A percentile compares a stretch with the other conserved stretches of the same genome.
These are phyloP conservation scores for Belgica antarctica DNA, from an alignment of 2,888 invertebrate species.

Conservation along the genomic window DNA sequence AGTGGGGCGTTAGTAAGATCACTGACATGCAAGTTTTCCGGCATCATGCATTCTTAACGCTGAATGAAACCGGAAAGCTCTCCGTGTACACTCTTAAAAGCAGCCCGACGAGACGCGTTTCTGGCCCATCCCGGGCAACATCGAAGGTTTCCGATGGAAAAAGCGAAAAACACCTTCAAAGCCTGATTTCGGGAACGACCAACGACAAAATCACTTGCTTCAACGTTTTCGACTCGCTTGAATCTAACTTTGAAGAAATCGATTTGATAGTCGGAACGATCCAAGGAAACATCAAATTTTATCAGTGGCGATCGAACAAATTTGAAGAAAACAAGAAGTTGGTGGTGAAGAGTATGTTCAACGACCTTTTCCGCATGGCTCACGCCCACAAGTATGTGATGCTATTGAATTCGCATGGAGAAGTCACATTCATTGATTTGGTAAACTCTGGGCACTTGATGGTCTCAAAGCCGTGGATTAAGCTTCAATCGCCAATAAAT, in stretches of 20 bases:
- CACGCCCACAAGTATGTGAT: conserved; percentile 25
- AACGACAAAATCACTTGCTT: conserved; percentile 34
- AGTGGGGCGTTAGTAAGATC: conserved; percentile 45
- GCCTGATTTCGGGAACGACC: not conserved
- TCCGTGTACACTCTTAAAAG: conserved; percentile 11
- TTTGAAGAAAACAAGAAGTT: conserved; percentile 20
- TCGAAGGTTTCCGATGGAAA: not conserved
- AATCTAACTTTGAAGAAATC: not conserved
- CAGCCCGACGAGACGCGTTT: not conserved
- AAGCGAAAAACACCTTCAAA: not conserved
- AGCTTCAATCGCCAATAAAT: not conserved
- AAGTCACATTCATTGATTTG: conserved; percentile 23
- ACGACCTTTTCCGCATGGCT: conserved; percentile 27
- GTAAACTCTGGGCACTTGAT: not conserved
- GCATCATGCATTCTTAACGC: conserved; percentile 50
- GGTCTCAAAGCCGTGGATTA: not conserved
- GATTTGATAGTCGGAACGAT: conserved; percentile 34
- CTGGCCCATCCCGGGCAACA: not conserved
- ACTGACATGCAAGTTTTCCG: conserved; percentile 49
- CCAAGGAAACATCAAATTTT: conserved; percentile 11
- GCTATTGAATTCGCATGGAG: conserved; percentile 3
- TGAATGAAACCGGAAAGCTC: conserved; percentile 49
- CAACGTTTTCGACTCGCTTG: conserved; percentile 1
- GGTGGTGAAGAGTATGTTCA: not conserved
- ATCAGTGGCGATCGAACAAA: conserved; percentile 19